Conservation (phyloP, 2,888 invertebrate genomes). For the Cybosia mesomella region DNA sequence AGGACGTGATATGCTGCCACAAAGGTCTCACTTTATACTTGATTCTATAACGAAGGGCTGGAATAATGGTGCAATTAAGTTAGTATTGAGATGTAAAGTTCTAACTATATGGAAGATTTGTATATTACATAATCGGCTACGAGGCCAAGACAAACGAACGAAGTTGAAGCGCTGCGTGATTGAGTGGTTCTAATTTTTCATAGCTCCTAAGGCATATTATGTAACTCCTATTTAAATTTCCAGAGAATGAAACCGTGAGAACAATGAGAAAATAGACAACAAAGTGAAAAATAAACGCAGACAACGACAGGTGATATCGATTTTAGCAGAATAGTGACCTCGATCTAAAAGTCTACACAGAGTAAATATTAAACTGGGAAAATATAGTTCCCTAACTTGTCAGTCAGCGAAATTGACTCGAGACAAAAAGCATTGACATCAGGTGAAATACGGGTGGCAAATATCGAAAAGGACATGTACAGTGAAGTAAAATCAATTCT, state of each 20-base stretch:
- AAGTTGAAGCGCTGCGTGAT: background rate
- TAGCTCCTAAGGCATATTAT: background rate
- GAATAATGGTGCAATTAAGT: constrained; percentile 1
- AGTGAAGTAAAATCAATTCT: background rate
- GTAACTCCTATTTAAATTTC: background rate
- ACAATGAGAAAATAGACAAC: background rate
- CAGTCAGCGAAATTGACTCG: constrained; percentile 1
- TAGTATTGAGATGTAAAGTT: background rate
- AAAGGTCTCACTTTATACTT: constrained; percentile 48
- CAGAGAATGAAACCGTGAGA: background rate
- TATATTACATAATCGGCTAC: background rate
- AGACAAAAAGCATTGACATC: background rate
- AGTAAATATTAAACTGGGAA: background rate
- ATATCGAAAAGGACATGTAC: background rate
- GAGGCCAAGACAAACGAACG: background rate
- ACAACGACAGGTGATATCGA: background rate
- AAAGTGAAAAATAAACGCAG: background rate
- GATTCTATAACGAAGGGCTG: constrained; percentile 30
- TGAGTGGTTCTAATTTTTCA: background rate
- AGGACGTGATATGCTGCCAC: constrained; percentile 54
- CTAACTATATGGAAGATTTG: background rate
- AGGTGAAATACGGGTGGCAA: background rate
- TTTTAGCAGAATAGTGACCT: background rate
- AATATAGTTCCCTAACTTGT: background rate
- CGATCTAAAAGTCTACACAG: background rate